Base-by-base conservation (phyloP, 2,113 vertebrate species). In the Isichthys henryi region DNA sequence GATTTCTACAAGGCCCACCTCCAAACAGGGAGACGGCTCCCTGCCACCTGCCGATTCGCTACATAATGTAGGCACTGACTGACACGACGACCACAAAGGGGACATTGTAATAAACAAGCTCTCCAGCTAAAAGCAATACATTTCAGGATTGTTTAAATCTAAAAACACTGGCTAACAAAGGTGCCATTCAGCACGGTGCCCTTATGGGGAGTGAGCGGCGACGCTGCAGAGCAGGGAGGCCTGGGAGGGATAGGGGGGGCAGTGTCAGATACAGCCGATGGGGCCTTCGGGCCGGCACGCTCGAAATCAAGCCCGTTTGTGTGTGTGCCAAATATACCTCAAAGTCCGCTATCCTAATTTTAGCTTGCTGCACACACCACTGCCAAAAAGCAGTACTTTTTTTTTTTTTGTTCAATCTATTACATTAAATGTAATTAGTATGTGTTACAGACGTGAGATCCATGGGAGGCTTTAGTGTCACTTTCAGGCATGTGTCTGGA, bases 131-230 rank as follows among this genome's bases (percentile, higher is more conserved):
- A 85, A 31, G 27, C 53, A 86, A 86, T 46, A 86, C 84, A 52
- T 86, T 86, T 52, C 49, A 17, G 84, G 46, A 52, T 23, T 86
- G n/a, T 86, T 52, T 50, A 86, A 86, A 53, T 49, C 45, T 84
- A 84, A 84, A 84, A 80, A 80, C 74, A 80, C 82, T 49, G 82
- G 39, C 27, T 52, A 52, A 53, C 85, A 53, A 35, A 87, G 50
- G 50, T 27, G 27, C 85, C 31, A 86, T 53, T 87, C 11, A 53
- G 31, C 50, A 35, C 27, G 0, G n/a, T 3, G 49, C 3, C 27
- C 48, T 35, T 53, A 48, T 53, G 84, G 45, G 84, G 52, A n/a
- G 48, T 86, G 49, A 86, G 48, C 11, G 27, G 21, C 46, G 1
- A 53, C 9, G 21, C 23, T 15, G 23, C 49, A 86, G 27, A 9